phyloP scores from a whole-genome alignment of 2,888 invertebrate species.

The Augochlorella aurata region DNA sequence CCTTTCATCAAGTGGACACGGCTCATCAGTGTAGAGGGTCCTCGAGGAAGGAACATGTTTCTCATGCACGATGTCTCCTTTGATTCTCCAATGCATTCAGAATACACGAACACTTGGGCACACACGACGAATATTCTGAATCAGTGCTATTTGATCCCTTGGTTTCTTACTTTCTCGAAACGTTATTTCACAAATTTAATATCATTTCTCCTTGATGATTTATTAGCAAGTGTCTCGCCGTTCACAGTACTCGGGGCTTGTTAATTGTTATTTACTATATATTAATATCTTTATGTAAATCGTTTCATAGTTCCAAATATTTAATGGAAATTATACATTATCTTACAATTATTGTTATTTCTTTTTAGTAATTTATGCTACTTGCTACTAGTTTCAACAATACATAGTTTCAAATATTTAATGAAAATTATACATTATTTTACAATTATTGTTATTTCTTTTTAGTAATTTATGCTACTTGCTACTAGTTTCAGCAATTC shows the following conservation, averaged over 20 bases:
- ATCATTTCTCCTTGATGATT: background rate
- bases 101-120: background rate
- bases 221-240: background rate
- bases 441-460: no score
- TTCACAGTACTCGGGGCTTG: background rate
- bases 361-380: no score
- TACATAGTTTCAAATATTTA: no score
- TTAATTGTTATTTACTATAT: no score
- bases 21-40: constrained; percentile 11
- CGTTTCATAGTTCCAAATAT: no score
- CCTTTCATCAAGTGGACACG: constrained; percentile 28
- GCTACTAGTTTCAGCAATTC: no score
- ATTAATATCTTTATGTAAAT: no score
- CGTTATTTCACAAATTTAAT: background rate
- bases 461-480: no score
- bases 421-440: no score
- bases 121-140: background rate
- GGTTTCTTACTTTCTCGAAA: background rate
- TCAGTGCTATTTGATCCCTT: background rate
- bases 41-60: constrained; percentile 6
- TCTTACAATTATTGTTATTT: no score
- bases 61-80: constrained; percentile 10
- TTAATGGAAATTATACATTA: no score
- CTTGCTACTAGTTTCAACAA: no score
- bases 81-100: constrained; percentile 4